Base-by-base conservation (phyloP, 2,888 invertebrate genomes). In the Apamea anceps region DNA sequence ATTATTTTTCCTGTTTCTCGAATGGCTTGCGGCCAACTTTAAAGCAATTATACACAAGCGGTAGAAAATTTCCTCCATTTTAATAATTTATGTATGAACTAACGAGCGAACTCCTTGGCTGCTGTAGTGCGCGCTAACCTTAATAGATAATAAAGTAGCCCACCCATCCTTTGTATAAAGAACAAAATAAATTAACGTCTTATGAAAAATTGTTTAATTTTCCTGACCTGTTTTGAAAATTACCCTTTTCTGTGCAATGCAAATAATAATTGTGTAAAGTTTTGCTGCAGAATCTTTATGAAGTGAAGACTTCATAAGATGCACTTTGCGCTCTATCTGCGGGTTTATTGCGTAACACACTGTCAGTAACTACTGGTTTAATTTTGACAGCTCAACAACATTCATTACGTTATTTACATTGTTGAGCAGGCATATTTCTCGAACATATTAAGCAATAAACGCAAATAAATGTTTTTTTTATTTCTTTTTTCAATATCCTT, bases 151-250 rank as follows among this genome's bases (percentile, higher is more conserved):
- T 86, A 86, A 87, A 85, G 83, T 90, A 91, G 88, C 81, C 42
- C 75, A 85, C 90, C 91, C 89, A 89, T 91, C 91, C 90, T 93
- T 89, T 93, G 92, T 92, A 91, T 72, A 91, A 91, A 91, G 79
- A 88, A 85, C 81, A 73, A 89, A 91, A 87, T 91, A 90, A 91
- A 91, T 88, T 80, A 84, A 87, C 88, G 87, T 90, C 88, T 82
- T 84, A 87, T 81, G 78, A 42, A 83, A 63, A 28, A 10, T 37
- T n/a, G 45, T 62, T 72, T 68, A 21, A 72, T 67, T 66, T 28
- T 71, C 25, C 10, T 15, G 13, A n/a, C 21, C 6, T 13, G 18
- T 2, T 37, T 77, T 37, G 25, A 7, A 10, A 4, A 28, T 45
- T 21, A 21, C 42, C 21, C 45, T 28, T 48, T 60, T n/a, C 2